Evolutionary conservation across 1,140 invertebrate species (phyloP).

Genomic region (Bombus ignitus): DNA sequence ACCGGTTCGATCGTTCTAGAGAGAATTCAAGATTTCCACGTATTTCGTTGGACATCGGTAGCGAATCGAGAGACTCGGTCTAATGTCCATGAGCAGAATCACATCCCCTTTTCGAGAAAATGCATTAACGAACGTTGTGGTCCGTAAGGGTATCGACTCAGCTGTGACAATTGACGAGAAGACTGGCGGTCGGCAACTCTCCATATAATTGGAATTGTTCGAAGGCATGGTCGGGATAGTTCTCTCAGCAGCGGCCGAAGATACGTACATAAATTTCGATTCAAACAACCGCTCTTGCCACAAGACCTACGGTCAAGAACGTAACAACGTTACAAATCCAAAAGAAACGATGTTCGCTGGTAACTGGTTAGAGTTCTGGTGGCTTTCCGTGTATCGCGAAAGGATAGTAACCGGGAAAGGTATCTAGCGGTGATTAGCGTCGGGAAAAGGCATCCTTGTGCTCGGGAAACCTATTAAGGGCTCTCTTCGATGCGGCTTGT

Average conservation of each 20-base stretch:
- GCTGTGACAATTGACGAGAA: slow-evolving; percentile 20
- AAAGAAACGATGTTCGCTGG: background rate
- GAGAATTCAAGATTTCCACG: slow-evolving; percentile 49
- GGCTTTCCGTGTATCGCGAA: slow-evolving; percentile 36
- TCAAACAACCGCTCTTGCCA: background rate
- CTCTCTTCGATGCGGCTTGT: background rate
- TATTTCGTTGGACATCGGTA: slow-evolving; percentile 17
- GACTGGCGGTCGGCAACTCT: background rate
- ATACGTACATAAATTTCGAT: slow-evolving; percentile 37
- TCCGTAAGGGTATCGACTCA: background rate
- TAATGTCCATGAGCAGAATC: too few relatives aligned
- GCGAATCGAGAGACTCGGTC: background rate
- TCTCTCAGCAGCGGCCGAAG: background rate
- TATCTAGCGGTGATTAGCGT: slow-evolving; percentile 23
- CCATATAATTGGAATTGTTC: slow-evolving; percentile 42
- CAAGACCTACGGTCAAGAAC: background rate
- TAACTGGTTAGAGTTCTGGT: too few relatives aligned
- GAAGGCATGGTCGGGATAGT: background rate
- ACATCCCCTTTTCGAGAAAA: slow-evolving; percentile 14
- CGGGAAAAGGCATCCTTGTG: background rate
- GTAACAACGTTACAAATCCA: background rate
- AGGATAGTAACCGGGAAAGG: slow-evolving; percentile 30
- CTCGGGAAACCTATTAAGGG: slow-evolving; percentile 22
- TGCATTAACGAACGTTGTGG: slow-evolving; percentile 36
- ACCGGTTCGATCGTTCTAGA: slow-evolving; percentile 47